Percentiles rank a stretch among this genome's conserved stretches.
phyloP scores from a whole-genome alignment of 2,888 invertebrate species.

The Acholoe squamosa region DNA sequence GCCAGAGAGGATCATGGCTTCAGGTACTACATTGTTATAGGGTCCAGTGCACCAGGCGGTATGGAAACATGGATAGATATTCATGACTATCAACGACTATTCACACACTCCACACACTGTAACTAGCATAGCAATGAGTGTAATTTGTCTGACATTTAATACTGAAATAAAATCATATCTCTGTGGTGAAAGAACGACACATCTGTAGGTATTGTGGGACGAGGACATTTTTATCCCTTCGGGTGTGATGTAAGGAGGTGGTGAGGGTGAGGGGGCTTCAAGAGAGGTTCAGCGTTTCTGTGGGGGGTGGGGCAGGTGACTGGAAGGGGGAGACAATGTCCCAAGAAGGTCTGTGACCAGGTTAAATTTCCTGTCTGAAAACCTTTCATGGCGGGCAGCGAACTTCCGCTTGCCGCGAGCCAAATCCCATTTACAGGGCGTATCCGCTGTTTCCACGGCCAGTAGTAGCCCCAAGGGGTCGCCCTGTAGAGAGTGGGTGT shows the following conservation, averaged over 20 bases:
- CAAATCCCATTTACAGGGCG: slow-evolving; percentile 51
- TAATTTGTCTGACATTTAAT: no score
- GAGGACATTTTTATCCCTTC: neutral
- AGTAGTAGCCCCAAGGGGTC: neutral
- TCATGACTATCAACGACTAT: no score
- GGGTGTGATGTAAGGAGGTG: neutral
- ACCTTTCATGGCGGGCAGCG: slow-evolving; percentile 39
- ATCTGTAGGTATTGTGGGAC: no score
- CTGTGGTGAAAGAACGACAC: no score
- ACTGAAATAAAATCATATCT: no score
- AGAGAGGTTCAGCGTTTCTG: no score
- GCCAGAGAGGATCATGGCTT: neutral
- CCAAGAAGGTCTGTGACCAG: slow-evolving; percentile 50
- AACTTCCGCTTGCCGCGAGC: slow-evolving; percentile 41
- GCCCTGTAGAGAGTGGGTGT: neutral
- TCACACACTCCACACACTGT: no score
- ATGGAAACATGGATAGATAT: no score
- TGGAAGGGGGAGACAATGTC: slow-evolving; percentile 45
- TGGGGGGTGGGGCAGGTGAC: neutral
- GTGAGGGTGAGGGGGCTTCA: neutral
- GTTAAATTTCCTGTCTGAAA: slow-evolving; percentile 55
- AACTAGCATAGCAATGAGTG: no score
- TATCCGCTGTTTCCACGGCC: neutral
- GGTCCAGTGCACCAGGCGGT: no score
- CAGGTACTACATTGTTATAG: neutral